These are phyloP conservation scores for Dolichotis patagonum DNA, from an alignment of 2,113 vertebrate species.

Conservation along the genomic window DNA sequence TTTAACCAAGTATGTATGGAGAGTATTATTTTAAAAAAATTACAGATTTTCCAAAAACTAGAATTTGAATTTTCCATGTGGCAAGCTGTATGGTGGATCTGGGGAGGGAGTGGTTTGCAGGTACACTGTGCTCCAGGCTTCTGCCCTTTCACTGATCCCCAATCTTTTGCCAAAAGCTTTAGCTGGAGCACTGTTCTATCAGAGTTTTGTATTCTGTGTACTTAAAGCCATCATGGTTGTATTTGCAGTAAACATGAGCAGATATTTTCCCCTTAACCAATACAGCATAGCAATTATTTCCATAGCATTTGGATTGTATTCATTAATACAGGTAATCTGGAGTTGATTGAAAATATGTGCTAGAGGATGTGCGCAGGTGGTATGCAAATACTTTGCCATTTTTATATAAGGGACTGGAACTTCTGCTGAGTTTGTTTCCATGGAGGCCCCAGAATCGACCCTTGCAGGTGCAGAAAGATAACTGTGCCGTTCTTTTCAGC, in stretches of 20 bases:
- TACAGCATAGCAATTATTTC: background rate
- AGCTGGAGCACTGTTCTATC: too few species aligned
- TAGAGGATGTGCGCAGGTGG: background rate
- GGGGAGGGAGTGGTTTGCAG: too few species aligned
- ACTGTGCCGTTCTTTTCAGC: background rate
- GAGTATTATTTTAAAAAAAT: background rate
- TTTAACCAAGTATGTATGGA: background rate
- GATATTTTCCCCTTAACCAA: background rate
- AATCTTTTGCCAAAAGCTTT: background rate
- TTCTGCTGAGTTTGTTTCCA: background rate
- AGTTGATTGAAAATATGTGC: background rate
- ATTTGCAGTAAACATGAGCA: background rate
- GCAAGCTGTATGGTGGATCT: background rate
- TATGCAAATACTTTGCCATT: background rate
- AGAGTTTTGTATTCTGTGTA: background rate
- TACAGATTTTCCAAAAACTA: background rate
- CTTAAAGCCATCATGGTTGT: background rate
- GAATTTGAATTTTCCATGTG: background rate
- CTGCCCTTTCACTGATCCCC: too few species aligned
- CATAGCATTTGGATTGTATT: background rate
- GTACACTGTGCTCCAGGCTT: background rate
- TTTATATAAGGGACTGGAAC: background rate
- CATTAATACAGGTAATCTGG: background rate
- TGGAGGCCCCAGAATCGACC: background rate
- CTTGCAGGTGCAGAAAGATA: background rate